Evolutionary conservation across 2,888 invertebrate species (phyloP).

Genomic region (Eremobia ochroleuca): DNA sequence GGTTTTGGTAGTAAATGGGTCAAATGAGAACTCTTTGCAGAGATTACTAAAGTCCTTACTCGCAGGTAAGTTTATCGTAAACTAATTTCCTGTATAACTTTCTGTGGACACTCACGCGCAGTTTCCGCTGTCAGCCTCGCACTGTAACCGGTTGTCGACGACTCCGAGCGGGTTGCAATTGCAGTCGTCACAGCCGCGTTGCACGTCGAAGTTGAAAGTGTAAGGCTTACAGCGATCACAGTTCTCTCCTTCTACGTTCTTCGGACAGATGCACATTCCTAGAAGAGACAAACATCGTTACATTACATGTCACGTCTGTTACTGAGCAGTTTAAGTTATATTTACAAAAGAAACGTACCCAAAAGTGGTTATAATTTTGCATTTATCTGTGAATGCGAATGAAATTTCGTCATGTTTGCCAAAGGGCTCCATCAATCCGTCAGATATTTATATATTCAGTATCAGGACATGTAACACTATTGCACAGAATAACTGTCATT

Average conservation of each 20-base stretch:
- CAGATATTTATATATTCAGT: too few relatives aligned
- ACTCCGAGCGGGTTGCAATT: conserved; percentile 97
- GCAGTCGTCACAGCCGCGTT: conserved; percentile 98
- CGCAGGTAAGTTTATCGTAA: conserved; percentile 1
- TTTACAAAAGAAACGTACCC: too few relatives aligned
- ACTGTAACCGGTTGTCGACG: conserved; percentile 94
- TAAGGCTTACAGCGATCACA: conserved; percentile 97
- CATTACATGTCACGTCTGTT: neutral
- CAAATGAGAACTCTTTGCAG: too few relatives aligned
- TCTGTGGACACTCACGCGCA: conserved; percentile 92
- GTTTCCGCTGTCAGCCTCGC: conserved; percentile 96
- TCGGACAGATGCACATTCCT: conserved; percentile 97
- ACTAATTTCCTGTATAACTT: neutral
- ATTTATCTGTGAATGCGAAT: too few relatives aligned
- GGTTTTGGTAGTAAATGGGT: too few relatives aligned
- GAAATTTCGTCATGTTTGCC: too few relatives aligned
- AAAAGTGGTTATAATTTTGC: too few relatives aligned
- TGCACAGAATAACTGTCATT: too few relatives aligned
- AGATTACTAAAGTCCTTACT: too few relatives aligned
- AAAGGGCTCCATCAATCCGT: too few relatives aligned
- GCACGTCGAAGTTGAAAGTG: conserved; percentile 98
- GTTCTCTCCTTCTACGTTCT: conserved; percentile 96
- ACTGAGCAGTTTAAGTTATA: too few relatives aligned
- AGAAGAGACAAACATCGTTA: conserved; percentile 20
- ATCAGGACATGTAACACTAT: too few relatives aligned